Evolutionary conservation across 2,888 invertebrate genomes (phyloP).

Genomic region (Caenorhabditis sulstoni): DNA sequence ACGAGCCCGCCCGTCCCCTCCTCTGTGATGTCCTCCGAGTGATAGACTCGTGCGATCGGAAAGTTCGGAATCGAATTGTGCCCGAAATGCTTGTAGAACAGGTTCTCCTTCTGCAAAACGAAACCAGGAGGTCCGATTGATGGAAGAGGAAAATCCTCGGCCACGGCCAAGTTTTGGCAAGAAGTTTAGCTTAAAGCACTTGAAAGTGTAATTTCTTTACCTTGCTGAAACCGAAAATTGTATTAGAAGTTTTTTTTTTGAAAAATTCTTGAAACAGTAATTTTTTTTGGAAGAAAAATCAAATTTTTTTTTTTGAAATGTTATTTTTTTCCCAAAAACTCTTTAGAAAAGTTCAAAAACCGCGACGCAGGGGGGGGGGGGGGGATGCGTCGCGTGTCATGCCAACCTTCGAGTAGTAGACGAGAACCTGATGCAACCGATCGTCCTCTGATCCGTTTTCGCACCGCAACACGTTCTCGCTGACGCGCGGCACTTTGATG

Average conservation of each 20-base stretch:
- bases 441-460: slow-evolving; percentile 5
- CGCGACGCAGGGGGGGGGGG: no score
- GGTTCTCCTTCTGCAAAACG: slow-evolving; percentile 37
- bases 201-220: no score
- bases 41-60: slow-evolving; percentile 38
- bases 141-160: no score
- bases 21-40: slow-evolving; percentile 30
- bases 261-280: not conserved
- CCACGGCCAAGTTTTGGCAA: no score
- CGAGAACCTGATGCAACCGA: slow-evolving; percentile 3
- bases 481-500: slow-evolving; percentile 44
- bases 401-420: slow-evolving; percentile 23
- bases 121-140: no score
- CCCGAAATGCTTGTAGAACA: slow-evolving; percentile 41
- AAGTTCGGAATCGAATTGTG: slow-evolving; percentile 34
- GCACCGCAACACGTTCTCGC: slow-evolving; percentile 27
- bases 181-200: no score
- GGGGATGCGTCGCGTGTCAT: no score
- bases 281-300: no score
- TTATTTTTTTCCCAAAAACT: not conserved
- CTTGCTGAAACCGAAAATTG: no score
- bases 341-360: not conserved
- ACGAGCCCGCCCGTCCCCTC: slow-evolving; percentile 46
- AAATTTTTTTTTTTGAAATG: no score
- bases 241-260: not conserved